These are phyloP conservation scores for Atherinosoma microstoma DNA, from an alignment of 2,797 vertebrate species.

Conservation along the genomic window DNA sequence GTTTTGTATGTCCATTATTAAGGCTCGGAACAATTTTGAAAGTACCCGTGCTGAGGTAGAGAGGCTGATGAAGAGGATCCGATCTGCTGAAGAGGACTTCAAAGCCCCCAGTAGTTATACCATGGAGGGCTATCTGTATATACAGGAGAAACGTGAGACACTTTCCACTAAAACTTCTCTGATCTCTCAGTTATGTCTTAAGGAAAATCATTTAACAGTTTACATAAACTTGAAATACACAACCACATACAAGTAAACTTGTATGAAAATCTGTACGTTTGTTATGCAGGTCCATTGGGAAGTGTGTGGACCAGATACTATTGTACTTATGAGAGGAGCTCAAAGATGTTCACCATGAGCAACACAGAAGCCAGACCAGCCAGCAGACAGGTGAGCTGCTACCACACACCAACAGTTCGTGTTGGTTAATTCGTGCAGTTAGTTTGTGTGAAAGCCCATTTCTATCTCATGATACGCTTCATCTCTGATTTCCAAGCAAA, in stretches of 20 bases:
- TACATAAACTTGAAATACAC: neutral
- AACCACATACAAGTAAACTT: neutral
- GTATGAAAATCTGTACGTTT: constrained; percentile 6
- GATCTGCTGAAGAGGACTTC: constrained; percentile 93
- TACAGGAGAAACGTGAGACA: constrained; percentile 95
- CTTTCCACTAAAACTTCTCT: neutral
- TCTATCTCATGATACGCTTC: neutral
- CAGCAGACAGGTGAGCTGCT: constrained; percentile 88
- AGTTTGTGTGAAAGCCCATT: neutral
- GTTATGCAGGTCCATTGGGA: constrained; percentile 88
- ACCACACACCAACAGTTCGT: neutral
- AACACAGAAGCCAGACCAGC: constrained; percentile 91
- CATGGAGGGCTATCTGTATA: constrained; percentile 97
- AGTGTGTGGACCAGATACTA: constrained; percentile 97
- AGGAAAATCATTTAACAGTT: neutral
- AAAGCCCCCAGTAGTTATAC: constrained; percentile 93
- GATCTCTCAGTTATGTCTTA: neutral
- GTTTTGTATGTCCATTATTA: constrained; percentile 45
- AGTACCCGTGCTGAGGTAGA: constrained; percentile 97
- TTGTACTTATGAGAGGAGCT: constrained; percentile 95
- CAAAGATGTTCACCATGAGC: constrained; percentile 96
- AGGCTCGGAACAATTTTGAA: constrained; percentile 99
- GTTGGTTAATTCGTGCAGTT: neutral
- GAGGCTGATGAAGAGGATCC: constrained; percentile 96
- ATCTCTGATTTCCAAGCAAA: neutral